phyloP scores from a whole-genome alignment of 2,797 vertebrate species.

The Pantherophis vulpinus region DNA sequence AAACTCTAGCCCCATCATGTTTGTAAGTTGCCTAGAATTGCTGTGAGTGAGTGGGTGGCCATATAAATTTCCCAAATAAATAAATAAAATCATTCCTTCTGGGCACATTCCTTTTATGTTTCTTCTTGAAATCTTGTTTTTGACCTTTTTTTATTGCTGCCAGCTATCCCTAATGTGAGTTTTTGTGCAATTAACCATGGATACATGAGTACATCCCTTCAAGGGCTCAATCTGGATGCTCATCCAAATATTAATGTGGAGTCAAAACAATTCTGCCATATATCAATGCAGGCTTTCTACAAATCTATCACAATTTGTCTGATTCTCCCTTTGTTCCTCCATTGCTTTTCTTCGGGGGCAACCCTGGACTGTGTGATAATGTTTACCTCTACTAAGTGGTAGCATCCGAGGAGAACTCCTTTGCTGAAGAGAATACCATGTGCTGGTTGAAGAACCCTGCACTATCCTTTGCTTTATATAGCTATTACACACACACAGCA shows the following conservation, averaged over 20 bases:
- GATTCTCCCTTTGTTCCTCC: neutral
- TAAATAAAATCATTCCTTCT: neutral
- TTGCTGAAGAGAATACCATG: neutral
- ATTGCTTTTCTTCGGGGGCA: neutral
- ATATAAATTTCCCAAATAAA: neutral
- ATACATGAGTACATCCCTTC: neutral
- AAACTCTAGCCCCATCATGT: neutral
- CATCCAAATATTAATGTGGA: neutral
- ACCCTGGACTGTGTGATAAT: neutral
- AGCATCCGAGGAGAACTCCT: neutral
- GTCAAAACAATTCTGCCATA: neutral
- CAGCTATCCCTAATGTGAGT: neutral
- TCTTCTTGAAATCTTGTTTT: neutral
- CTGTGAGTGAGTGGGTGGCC: rapidly evolving
- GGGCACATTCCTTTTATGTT: neutral
- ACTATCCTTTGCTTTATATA: neutral
- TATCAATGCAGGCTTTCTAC: neutral
- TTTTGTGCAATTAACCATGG: neutral
- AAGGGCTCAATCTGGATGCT: neutral
- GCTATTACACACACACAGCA: neutral
- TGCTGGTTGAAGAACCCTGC: neutral
- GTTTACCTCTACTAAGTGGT: neutral
- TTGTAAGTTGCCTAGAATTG: neutral
- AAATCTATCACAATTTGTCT: neutral
- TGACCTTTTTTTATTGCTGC: neutral